Percentiles rank a stretch among this genome's conserved stretches.
phyloP scores from a whole-genome alignment of 2,113 vertebrate genomes.

The Bagarius yarrelli region DNA sequence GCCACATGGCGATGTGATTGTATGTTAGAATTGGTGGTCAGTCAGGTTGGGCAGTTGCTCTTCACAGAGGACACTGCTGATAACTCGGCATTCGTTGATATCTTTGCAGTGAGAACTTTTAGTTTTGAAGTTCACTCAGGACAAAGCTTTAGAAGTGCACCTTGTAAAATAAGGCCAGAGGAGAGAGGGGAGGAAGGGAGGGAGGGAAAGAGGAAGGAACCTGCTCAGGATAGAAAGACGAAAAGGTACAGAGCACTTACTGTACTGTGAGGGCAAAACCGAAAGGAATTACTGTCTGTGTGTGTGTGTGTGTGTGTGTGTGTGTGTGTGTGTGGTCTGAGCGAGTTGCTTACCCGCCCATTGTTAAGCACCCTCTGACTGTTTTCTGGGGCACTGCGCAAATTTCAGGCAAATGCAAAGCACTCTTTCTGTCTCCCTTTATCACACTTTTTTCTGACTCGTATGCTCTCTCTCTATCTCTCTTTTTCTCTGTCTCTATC shows the following conservation, averaged over 20 bases:
- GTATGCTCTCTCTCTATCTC: background rate
- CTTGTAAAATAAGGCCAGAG: slow-evolving; percentile 65
- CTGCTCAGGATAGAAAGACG: slow-evolving; percentile 20
- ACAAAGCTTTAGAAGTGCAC: slow-evolving; percentile 50
- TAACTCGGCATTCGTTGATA: slow-evolving; percentile 33
- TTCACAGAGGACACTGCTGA: slow-evolving; percentile 20
- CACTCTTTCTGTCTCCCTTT: slow-evolving; percentile 42
- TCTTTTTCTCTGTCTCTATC: slow-evolving; percentile 27
- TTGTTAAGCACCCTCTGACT: slow-evolving; percentile 44
- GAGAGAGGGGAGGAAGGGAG: slow-evolving; percentile 36
- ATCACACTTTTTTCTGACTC: slow-evolving; percentile 35
- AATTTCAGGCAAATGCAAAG: slow-evolving; percentile 22
- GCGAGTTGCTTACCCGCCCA: slow-evolving; percentile 45
- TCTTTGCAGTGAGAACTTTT: slow-evolving; percentile 43
- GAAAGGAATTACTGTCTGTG: slow-evolving; percentile 48
- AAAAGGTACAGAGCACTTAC: slow-evolving; percentile 38
- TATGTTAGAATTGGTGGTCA: background rate
- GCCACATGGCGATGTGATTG: no score
- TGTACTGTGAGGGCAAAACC: slow-evolving; percentile 50
- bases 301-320: slow-evolving; percentile 35
- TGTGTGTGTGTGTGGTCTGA: slow-evolving; percentile 48
- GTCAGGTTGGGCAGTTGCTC: background rate
- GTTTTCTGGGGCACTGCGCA: slow-evolving; percentile 67
- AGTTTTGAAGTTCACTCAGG: slow-evolving; percentile 56
- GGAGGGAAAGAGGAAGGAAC: slow-evolving; percentile 25